These are phyloP conservation scores for Chironomus riparius DNA, from an alignment of 2,888 invertebrate species.

Conservation along the genomic window DNA sequence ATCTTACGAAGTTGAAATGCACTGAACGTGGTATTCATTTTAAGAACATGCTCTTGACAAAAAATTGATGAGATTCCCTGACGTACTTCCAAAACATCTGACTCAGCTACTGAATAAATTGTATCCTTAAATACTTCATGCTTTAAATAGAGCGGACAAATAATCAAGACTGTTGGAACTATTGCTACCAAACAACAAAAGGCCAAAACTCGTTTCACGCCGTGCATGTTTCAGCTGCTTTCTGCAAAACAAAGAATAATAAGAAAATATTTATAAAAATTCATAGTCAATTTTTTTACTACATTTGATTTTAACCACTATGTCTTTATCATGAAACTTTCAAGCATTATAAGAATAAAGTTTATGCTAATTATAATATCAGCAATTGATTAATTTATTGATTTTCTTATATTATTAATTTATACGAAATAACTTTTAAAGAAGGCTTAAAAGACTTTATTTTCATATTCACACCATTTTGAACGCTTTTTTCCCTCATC, in stretches of 20 bases:
- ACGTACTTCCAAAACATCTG: constrained; percentile 72
- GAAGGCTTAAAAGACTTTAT: too few species aligned
- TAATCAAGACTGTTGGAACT: constrained; percentile 63
- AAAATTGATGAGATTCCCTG: constrained; percentile 72
- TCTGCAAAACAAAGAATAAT: constrained; percentile 43
- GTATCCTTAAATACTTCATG: constrained; percentile 70
- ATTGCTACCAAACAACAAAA: constrained; percentile 70
- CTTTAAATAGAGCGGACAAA: constrained; percentile 67
- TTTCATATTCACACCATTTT: too few species aligned
- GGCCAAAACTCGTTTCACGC: constrained; percentile 64
- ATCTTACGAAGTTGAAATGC: constrained; percentile 63
- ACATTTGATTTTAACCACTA: too few species aligned
- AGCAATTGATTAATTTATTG: too few species aligned
- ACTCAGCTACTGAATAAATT: constrained; percentile 68
- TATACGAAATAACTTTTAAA: too few species aligned
- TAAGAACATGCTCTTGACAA: constrained; percentile 66
- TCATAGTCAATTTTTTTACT: neutral
- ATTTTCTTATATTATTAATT: too few species aligned
- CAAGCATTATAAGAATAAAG: too few species aligned
- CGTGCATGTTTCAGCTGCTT: constrained; percentile 60
- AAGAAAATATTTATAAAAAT: neutral
- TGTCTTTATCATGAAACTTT: too few species aligned
- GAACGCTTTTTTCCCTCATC: too few species aligned
- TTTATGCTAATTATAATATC: too few species aligned
- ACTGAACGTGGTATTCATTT: constrained; percentile 63